Evolutionary conservation across 2,113 vertebrate species (phyloP).

Genomic region (Uropsilus gracilis): DNA sequence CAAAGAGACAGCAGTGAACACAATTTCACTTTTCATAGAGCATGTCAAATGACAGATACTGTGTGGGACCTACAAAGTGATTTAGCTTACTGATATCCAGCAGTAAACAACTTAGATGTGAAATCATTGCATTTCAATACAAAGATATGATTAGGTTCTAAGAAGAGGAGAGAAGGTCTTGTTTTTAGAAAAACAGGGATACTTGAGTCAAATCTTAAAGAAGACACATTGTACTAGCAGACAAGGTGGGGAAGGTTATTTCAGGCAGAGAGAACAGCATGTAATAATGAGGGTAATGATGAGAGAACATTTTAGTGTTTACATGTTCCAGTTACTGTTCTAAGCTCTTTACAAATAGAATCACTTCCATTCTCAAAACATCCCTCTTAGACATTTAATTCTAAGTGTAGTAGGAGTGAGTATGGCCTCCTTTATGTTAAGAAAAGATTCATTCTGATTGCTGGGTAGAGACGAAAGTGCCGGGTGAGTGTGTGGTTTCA

Average conservation of each 20-base stretch:
- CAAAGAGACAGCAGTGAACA: background rate
- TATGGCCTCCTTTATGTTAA: background rate
- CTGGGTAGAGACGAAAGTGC: background rate
- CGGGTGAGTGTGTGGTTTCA: background rate
- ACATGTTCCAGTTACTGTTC: background rate
- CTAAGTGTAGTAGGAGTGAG: background rate
- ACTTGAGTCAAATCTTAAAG: background rate
- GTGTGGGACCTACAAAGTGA: background rate
- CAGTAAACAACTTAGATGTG: background rate
- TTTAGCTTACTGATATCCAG: background rate
- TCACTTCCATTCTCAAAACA: slow-evolving; percentile 21
- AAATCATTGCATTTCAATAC: background rate
- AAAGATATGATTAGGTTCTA: background rate
- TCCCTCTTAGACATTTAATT: slow-evolving; percentile 22
- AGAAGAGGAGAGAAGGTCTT: background rate
- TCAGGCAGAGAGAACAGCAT: background rate
- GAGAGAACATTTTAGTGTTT: background rate
- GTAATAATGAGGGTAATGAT: background rate
- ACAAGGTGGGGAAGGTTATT: background rate
- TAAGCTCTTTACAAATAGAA: background rate
- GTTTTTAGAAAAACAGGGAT: background rate
- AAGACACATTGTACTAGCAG: background rate
- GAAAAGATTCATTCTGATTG: background rate
- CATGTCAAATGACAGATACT: background rate
- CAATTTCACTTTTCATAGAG: background rate